These are phyloP conservation scores for Drosophila rellima DNA, from an alignment of 2,888 invertebrate genomes.

Conservation along the genomic window DNA sequence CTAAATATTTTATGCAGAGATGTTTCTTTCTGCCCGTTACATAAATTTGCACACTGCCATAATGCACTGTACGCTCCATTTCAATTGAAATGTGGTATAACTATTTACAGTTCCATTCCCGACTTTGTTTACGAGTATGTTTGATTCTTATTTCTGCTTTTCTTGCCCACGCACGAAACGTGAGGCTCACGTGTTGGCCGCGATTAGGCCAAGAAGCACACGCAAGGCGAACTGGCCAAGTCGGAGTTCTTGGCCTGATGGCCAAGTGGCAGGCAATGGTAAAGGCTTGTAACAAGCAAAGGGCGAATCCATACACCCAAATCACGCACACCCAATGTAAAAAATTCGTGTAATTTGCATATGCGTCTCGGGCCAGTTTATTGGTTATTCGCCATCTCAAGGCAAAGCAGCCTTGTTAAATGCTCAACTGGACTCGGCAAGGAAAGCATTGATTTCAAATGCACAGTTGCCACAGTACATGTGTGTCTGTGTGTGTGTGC, in stretches of 20 bases:
- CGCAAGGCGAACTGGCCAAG: conserved; percentile 47
- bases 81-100: background rate
- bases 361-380: conserved; percentile 26
- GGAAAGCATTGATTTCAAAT: conserved; percentile 56
- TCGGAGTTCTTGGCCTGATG: conserved; percentile 36
- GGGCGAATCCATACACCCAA: conserved; percentile 52
- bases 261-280: conserved; percentile 49
- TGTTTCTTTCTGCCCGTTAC: background rate
- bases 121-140: background rate
- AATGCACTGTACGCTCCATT: background rate
- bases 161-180: conserved; percentile 20
- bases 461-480: conserved; percentile 12
- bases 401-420: conserved; percentile 52
- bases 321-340: conserved; percentile 45
- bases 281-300: conserved; percentile 56
- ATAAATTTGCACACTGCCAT: background rate
- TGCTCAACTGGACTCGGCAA: conserved; percentile 45
- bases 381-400: conserved; percentile 48
- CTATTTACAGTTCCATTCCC: background rate
- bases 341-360: conserved; percentile 58
- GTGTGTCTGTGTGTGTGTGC: conserved; percentile 6
- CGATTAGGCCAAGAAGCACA: conserved; percentile 57
- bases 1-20: background rate
- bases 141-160: background rate
- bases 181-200: conserved; percentile 58